Evolutionary conservation across 2,113 vertebrate genomes (phyloP).

Genomic region (Glareola pratincola): DNA sequence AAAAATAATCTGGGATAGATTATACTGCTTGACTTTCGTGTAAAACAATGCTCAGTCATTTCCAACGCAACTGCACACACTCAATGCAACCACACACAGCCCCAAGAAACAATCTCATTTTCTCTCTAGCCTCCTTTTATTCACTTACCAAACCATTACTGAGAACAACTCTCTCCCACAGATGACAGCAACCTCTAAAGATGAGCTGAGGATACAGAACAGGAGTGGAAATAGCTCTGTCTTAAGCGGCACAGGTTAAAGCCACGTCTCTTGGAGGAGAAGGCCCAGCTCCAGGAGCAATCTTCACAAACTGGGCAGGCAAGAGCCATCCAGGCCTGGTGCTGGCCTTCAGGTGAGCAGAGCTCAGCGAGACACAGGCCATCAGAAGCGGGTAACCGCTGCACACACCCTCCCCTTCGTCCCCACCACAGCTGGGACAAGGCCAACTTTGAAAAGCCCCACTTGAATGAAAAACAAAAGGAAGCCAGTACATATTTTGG

Average conservation of each 20-base stretch:
- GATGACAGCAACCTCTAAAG: neutral
- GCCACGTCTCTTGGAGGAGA: neutral
- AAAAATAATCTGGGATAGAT: neutral
- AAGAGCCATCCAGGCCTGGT: neutral
- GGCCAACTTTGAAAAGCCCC: neutral
- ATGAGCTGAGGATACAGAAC: neutral
- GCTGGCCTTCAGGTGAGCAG: neutral
- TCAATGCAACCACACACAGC: neutral
- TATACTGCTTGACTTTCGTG: neutral
- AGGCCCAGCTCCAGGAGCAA: neutral
- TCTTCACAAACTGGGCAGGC: fast-evolving
- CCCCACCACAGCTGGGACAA: neutral
- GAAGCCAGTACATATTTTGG: neutral
- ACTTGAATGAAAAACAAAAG: neutral
- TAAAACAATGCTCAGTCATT: neutral
- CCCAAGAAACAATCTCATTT: neutral
- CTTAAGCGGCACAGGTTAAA: neutral
- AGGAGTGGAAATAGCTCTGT: neutral
- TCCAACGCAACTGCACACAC: neutral
- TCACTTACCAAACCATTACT: neutral
- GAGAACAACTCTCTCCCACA: neutral
- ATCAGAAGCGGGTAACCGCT: fast-evolving
- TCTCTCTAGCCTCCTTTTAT: neutral
- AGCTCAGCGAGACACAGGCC: fast-evolving
- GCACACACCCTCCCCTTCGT: neutral